Conservation (phyloP, 2,888 invertebrate genomes). For the Phengaris arion region DNA sequence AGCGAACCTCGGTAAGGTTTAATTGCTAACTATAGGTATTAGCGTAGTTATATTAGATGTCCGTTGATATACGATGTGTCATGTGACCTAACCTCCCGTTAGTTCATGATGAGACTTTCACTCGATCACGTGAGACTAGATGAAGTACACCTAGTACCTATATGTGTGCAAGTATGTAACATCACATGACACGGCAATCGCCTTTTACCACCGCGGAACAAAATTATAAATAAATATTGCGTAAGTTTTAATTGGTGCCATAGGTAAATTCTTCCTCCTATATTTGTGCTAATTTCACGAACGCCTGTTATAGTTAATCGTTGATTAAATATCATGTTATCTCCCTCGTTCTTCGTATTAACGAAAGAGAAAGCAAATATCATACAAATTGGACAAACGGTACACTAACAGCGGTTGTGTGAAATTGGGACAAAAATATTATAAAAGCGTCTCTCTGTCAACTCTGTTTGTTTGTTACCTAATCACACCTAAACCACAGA, state of each 20-base stretch:
- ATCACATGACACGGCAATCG: slow-evolving; percentile 11
- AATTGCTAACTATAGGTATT: no score
- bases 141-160: neutral
- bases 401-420: no score
- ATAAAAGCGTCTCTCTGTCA: no score
- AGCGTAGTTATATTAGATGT: neutral
- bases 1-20: no score
- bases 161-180: neutral
- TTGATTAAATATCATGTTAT: no score
- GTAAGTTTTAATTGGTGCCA: neutral
- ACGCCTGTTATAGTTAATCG: no score
- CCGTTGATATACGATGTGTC: neutral
- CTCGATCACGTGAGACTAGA: neutral
- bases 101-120: slow-evolving; percentile 5
- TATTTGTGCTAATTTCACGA: neutral
- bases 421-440: no score
- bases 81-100: slow-evolving; percentile 4
- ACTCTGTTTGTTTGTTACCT: no score
- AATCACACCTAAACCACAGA: no score
- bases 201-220: neutral
- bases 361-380: no score
- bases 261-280: neutral
- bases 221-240: neutral
- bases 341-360: no score
- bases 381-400: no score